Conservation (phyloP, 2,797 vertebrate species). For the Babyrousa celebensis region DNA sequence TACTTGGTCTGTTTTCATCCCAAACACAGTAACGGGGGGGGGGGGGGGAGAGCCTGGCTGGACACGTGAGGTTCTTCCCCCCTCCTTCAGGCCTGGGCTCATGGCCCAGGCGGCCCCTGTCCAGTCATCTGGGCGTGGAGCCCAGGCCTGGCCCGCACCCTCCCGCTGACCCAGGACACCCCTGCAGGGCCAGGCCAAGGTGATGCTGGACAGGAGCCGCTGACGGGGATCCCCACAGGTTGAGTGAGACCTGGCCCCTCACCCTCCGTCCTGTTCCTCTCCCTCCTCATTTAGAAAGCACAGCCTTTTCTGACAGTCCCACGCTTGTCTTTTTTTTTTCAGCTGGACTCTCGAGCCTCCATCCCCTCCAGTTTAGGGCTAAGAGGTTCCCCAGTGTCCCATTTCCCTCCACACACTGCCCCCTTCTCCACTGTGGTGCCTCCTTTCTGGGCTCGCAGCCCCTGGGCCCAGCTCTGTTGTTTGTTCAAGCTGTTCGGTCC, state of each 20-base stretch:
- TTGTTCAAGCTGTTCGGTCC: constrained; percentile 48
- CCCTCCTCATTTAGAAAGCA: not conserved
- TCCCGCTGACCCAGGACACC: constrained; percentile 82
- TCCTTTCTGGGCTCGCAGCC: constrained; percentile 54
- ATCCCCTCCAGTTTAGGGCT: not conserved
- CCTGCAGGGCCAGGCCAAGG: constrained; percentile 66
- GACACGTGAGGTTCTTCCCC: constrained; percentile 81
- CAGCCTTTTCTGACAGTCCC: not conserved
- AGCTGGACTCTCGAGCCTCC: not conserved
- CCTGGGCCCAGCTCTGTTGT: constrained; percentile 36
- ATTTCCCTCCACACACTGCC: not conserved
- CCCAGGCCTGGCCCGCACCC: constrained; percentile 82
- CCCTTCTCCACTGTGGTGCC: not conserved
- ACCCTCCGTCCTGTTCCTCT: not conserved
- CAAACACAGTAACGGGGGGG: constrained; percentile 78
- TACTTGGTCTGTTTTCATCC: constrained; percentile 83
- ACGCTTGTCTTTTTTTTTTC: not conserved
- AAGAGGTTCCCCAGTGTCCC: not conserved
- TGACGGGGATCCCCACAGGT: not conserved
- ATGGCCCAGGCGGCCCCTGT: constrained; percentile 80
- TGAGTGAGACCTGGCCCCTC: not conserved
- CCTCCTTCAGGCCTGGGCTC: constrained; percentile 77
- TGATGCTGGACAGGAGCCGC: not conserved
- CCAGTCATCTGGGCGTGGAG: constrained; percentile 83
- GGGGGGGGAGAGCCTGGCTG: constrained; percentile 71